Conservation (phyloP, 2,113 vertebrate species). For the Planiliza haematocheilus region DNA sequence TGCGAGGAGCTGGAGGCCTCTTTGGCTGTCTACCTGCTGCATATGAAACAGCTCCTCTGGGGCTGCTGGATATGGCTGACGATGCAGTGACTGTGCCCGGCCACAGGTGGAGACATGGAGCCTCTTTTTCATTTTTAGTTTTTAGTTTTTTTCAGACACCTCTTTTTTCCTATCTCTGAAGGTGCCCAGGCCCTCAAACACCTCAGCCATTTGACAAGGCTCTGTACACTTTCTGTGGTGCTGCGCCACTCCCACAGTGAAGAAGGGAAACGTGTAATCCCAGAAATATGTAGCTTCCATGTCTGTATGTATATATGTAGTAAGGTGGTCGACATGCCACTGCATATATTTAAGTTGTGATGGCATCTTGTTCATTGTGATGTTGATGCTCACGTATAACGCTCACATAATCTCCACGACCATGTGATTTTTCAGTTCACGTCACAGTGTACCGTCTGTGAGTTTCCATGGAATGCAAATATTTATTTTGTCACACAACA, state of each 20-base stretch:
- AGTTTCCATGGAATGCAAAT: slow-evolving; percentile 74
- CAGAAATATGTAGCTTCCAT: slow-evolving; percentile 78
- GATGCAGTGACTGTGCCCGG: slow-evolving; percentile 82
- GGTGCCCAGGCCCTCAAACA: slow-evolving; percentile 58
- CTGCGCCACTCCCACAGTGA: slow-evolving; percentile 37
- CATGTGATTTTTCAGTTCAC: slow-evolving; percentile 40
- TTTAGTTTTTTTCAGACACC: slow-evolving; percentile 21
- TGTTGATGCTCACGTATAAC: slow-evolving; percentile 57
- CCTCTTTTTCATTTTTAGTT: slow-evolving; percentile 26
- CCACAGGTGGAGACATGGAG: slow-evolving; percentile 56
- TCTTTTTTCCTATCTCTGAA: slow-evolving; percentile 44
- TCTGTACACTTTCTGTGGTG: slow-evolving; percentile 39
- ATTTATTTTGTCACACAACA: slow-evolving; percentile 71
- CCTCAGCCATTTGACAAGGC: slow-evolving; percentile 59
- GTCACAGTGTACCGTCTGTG: slow-evolving; percentile 53
- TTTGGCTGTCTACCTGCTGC: slow-evolving; percentile 85
- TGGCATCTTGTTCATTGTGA: slow-evolving; percentile 69
- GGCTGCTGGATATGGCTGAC: slow-evolving; percentile 89
- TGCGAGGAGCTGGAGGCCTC: slow-evolving; percentile 87
- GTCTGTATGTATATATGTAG: slow-evolving; percentile 69
- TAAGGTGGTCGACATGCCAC: slow-evolving; percentile 47
- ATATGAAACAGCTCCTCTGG: slow-evolving; percentile 85
- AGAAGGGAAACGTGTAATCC: slow-evolving; percentile 61
- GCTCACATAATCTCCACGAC: slow-evolving; percentile 43
- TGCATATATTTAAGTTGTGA: slow-evolving; percentile 53